Base-by-base conservation (phyloP, 2,797 vertebrate genomes). In the Botia kubotai region DNA sequence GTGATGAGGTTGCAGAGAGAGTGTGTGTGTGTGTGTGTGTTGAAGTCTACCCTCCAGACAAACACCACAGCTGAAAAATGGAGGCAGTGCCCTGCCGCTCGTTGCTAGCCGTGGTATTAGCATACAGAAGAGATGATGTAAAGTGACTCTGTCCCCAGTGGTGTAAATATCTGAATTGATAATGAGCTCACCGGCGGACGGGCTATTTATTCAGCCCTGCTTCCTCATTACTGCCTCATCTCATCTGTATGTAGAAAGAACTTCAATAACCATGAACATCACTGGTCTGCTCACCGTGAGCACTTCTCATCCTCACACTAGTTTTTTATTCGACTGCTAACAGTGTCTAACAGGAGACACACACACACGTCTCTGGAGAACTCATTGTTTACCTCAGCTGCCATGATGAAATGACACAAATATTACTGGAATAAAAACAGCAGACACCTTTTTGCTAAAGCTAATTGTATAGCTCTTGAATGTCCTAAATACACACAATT, bases 101-200 rank as follows among this genome's bases (percentile, higher is more conserved):
- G 19, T 21, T 50, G 75, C 72, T 52, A 26, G 67, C 62, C 39
- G 80, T 70, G 67, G 82, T 72, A 66, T 86, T 84, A 84, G 79
- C 83, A 82, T 84, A 72, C 81, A 77, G 80, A 69, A 77, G 72
- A 69, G 69, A 66, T 82, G 82, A 88, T 84, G 80, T 71, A 86
- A 74, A 85, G 79, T 80, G 83, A 85, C 79, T 52, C 39, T 39
- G 55, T 79, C 74, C 86, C 86, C 83, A 19, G 60, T 65, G 65
- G 82, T 86, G 80, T 86, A 85, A 86, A 89, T 87, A 89, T 87
- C 85, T 85, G 79, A 74, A 88, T 85, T 89, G 67, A 63, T 82
- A 87, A 88, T 87, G 83, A 88, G 85, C 57, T 81, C 78, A 50
- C 73, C 69, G 73, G 82, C 58, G 58, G 82, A 83, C 53, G 33